Evolutionary conservation across 2,113 vertebrate genomes (phyloP).

Genomic region (Oriolus oriolus): DNA sequence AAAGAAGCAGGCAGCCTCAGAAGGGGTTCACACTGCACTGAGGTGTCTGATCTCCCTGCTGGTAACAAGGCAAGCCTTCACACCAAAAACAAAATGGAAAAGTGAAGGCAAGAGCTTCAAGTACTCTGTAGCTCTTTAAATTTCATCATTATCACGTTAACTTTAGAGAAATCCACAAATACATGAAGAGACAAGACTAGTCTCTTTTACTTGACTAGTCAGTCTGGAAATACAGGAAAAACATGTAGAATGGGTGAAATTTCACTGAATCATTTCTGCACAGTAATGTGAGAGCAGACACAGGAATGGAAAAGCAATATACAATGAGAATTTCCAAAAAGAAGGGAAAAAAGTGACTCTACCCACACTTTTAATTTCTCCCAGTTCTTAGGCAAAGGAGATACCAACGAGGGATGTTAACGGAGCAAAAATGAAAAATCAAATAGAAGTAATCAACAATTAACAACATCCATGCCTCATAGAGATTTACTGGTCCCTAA

Average conservation of each 20-base stretch:
- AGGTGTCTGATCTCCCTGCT: background rate
- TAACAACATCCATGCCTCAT: background rate
- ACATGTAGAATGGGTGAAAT: background rate
- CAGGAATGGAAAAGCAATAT: background rate
- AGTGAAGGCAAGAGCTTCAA: background rate
- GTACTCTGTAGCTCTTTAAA: background rate
- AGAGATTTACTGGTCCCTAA: background rate
- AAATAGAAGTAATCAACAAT: background rate
- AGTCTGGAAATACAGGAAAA: background rate
- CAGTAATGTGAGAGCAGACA: background rate
- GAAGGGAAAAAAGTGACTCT: background rate
- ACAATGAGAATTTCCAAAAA: background rate
- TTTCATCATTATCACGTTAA: background rate
- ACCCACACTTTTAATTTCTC: background rate
- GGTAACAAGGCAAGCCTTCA: background rate
- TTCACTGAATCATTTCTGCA: background rate
- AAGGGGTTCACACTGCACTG: background rate
- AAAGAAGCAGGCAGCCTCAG: background rate
- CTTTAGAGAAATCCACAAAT: background rate
- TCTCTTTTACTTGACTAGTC: background rate
- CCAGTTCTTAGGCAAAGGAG: background rate
- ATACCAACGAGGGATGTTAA: background rate
- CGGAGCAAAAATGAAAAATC: background rate
- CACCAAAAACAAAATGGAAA: background rate
- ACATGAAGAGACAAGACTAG: background rate